Base-by-base conservation (phyloP, 2,797 vertebrate species). In the Mus caroli region DNA sequence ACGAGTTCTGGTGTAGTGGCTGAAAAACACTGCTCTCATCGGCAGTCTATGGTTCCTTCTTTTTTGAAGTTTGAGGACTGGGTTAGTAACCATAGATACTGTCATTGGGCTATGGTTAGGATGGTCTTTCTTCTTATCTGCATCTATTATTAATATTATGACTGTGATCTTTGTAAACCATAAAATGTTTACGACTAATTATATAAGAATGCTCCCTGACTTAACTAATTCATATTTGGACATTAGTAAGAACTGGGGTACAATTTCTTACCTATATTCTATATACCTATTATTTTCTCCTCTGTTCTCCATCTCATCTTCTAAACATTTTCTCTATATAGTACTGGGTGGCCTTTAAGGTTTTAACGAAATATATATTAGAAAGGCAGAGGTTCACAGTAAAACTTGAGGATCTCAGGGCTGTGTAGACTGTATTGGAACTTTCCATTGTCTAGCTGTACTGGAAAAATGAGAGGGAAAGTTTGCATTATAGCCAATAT, bases 151-250 rank as follows among this genome's bases (percentile, higher is more conserved):
- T 37, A 75, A 94, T 64, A 3, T 43, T 89, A 84, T 31, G 6
- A 26, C 85, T 31, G 46, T 73, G 22, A 34, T 79, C 90, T 94
- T 90, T 60, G 60, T 67, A 94, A 95, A 80, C 15, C 24, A 24
- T 15, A n/a, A 31, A 52, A 6, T 13, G 26, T 90, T 96, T 86
- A 76, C 58, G 92, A 95, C 64, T 88, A 87, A 92, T 58, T 96
- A 22, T 40, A n/a, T 17, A 64, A 31, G 43, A 13, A 69, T 40
- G 28, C 50, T 88, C 52, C 69, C 0, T 46, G 52, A 95, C 46
- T 46, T 58, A 78, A 8, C 46, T 91, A 79, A n/a, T 54, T 92
- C 34, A n/a, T 58, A 50, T 46, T 88, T 60, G 88, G 6, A 79
- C 13, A 64, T 34, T 64, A 50, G 64, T 26, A 15, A 75, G 46